These are phyloP conservation scores for Urocitellus parryii DNA, from an alignment of 2,113 vertebrate genomes.

Conservation along the genomic window DNA sequence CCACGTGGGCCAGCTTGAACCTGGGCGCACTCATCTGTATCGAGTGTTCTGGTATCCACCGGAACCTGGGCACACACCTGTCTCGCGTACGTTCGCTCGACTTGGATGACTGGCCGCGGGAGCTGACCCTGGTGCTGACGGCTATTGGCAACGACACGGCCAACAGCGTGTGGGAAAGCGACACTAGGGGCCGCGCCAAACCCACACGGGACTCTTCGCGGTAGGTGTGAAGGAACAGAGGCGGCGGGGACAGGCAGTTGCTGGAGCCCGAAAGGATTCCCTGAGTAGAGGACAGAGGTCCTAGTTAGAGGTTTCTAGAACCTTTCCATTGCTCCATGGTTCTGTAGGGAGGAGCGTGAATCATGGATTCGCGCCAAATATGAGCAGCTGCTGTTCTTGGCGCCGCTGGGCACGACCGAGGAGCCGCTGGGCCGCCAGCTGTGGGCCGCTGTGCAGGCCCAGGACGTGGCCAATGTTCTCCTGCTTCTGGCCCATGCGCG, in stretches of 20 bases:
- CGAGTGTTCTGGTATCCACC: slow-evolving; percentile 97
- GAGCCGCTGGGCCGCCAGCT: slow-evolving; percentile 86
- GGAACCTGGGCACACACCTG: slow-evolving; percentile 97
- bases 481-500: slow-evolving; percentile 95
- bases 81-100: slow-evolving; percentile 97
- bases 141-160: slow-evolving; percentile 96
- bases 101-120: slow-evolving; percentile 96
- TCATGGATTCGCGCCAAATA: slow-evolving; percentile 98
- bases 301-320: too few relatives aligned
- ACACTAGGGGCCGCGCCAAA: slow-evolving; percentile 92
- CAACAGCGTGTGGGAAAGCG: slow-evolving; percentile 96
- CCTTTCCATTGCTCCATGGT: neutral
- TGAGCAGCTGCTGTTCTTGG: slow-evolving; percentile 94
- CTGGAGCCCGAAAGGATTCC: neutral
- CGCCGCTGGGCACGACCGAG: slow-evolving; percentile 87
- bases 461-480: slow-evolving; percentile 92
- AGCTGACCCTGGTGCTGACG: slow-evolving; percentile 95
- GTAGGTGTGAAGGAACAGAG: slow-evolving; percentile 79
- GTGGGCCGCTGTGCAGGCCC: slow-evolving; percentile 89
- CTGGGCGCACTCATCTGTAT: slow-evolving; percentile 97
- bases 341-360: slow-evolving; percentile 94
- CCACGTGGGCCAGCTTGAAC: slow-evolving; percentile 98
- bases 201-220: slow-evolving; percentile 92
- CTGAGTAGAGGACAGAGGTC: too few relatives aligned
- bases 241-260: neutral